Conservation (phyloP, 2,113 vertebrate genomes). For the Phrynosoma platyrhinos region DNA sequence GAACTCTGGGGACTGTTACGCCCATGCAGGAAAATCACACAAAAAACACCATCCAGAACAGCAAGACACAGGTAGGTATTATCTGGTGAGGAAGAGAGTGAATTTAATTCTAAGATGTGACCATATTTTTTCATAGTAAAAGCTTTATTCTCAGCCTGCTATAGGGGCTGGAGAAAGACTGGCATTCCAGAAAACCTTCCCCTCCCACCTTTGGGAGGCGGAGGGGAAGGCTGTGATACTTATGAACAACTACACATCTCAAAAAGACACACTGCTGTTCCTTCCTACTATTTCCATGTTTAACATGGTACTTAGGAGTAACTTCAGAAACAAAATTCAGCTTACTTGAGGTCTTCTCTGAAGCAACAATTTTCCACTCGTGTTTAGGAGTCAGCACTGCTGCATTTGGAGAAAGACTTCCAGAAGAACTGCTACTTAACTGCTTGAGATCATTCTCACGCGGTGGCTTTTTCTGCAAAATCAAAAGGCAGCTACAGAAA, state of each 20-base stretch:
- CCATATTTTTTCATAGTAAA: background rate
- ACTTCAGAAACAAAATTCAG: constrained; percentile 48
- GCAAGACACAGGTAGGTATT: constrained; percentile 96
- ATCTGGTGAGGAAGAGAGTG: constrained; percentile 71
- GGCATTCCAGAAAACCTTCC: background rate
- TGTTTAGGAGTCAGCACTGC: constrained; percentile 87
- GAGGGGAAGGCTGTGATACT: background rate
- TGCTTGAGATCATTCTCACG: constrained; percentile 96
- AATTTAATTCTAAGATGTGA: background rate
- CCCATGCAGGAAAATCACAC: constrained; percentile 96
- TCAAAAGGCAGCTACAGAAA: constrained; percentile 94
- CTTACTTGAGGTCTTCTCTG: constrained; percentile 98
- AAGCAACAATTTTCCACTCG: constrained; percentile 99
- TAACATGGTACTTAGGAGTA: constrained; percentile 16
- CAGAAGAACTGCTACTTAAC: constrained; percentile 92
- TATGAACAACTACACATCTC: background rate
- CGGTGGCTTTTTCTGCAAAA: constrained; percentile 97
- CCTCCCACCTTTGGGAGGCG: background rate
- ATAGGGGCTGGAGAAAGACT: background rate
- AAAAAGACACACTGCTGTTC: background rate
- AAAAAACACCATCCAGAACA: constrained; percentile 92
- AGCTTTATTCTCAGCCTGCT: background rate
- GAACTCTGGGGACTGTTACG: constrained; percentile 95
- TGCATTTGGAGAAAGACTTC: constrained; percentile 91
- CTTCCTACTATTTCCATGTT: background rate